Percentiles rank a stretch among this genome's conserved stretches.
These are phyloP conservation scores for Melinaea menophilus DNA, from an alignment of 2,888 invertebrate species.

Conservation along the genomic window DNA sequence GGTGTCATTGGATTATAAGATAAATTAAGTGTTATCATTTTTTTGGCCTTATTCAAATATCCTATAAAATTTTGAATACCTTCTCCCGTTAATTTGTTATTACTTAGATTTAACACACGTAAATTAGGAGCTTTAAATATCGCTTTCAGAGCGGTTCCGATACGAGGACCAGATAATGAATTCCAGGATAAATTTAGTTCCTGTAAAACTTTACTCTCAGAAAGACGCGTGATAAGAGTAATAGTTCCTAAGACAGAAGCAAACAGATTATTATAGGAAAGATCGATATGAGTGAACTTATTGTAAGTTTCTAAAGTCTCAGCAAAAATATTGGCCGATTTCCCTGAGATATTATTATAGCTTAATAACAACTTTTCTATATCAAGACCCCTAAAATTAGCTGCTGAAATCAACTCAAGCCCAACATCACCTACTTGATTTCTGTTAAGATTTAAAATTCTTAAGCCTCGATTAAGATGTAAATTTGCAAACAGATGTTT, in stretches of 20 bases:
- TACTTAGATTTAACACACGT: conserved; percentile 45
- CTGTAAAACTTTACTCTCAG: conserved; percentile 44
- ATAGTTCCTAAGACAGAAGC: conserved; percentile 38
- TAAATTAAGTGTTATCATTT: conserved; percentile 47
- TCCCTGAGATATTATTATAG: conserved; percentile 48
- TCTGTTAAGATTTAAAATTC: conserved; percentile 44
- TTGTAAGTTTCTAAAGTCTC: conserved; percentile 51
- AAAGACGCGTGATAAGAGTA: conserved; percentile 41
- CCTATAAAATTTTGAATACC: conserved; percentile 39
- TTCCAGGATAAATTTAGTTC: conserved; percentile 59
- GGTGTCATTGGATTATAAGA: conserved; percentile 54
- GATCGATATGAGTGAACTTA: conserved; percentile 47
- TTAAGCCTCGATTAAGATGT: conserved; percentile 41
- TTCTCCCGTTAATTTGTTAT: conserved; percentile 49
- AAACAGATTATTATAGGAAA: conserved; percentile 58
- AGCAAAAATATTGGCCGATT: conserved; percentile 41
- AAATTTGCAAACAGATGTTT: conserved; percentile 41
- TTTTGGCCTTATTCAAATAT: conserved; percentile 42
- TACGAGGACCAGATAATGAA: conserved; percentile 40
- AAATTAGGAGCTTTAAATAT: conserved; percentile 43
- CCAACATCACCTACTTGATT: conserved; percentile 52
- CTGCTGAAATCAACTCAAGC: conserved; percentile 41
- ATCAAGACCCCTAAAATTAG: conserved; percentile 42
- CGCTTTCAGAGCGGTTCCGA: conserved; percentile 43
- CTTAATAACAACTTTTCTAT: conserved; percentile 49